A percentile compares a stretch with the other conserved stretches of the same genome.
Conservation (phyloP, 2,888 invertebrate genomes). For the Hydrotaea diabolus region DNA sequence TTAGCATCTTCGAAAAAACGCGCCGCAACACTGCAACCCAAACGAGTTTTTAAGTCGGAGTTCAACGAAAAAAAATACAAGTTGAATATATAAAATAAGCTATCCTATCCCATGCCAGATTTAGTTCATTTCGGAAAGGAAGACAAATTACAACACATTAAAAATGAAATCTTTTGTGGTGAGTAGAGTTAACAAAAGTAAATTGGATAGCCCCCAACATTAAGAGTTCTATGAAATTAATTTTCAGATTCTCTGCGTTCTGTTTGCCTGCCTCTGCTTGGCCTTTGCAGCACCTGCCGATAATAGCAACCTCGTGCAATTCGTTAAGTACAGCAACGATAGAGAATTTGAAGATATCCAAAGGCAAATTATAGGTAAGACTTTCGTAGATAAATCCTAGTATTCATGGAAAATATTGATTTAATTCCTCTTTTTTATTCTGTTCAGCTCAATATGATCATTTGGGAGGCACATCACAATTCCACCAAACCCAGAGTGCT, state of each 20-base stretch:
- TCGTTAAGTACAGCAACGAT: conserved; percentile 73
- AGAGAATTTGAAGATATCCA: conserved; percentile 73
- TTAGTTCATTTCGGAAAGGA: conserved; percentile 42
- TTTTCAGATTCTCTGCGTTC: conserved; percentile 48
- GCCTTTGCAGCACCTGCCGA: conserved; percentile 62
- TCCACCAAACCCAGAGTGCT: conserved; percentile 71
- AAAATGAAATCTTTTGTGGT: conserved; percentile 52
- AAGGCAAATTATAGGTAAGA: conserved; percentile 71
- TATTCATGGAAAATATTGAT: too few species aligned
- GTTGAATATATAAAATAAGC: conserved; percentile 41
- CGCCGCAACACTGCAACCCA: conserved; percentile 1
- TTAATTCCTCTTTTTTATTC: too few species aligned
- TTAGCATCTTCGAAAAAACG: conserved; percentile 30
- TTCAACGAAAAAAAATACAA: conserved; percentile 1
- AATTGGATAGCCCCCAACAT: not conserved
- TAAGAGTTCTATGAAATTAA: not conserved
- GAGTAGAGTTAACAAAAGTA: not conserved
- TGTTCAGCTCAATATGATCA: conserved; percentile 75
- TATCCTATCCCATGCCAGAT: not conserved
- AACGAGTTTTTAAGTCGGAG: conserved; percentile 40
- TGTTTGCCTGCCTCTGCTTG: conserved; percentile 55
- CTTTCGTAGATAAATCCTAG: not conserved
- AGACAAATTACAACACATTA: not conserved
- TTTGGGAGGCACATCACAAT: conserved; percentile 73
- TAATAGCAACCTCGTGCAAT: conserved; percentile 69